Base-by-base conservation (phyloP, 2,113 vertebrate genomes). In the Anhinga rufa region DNA sequence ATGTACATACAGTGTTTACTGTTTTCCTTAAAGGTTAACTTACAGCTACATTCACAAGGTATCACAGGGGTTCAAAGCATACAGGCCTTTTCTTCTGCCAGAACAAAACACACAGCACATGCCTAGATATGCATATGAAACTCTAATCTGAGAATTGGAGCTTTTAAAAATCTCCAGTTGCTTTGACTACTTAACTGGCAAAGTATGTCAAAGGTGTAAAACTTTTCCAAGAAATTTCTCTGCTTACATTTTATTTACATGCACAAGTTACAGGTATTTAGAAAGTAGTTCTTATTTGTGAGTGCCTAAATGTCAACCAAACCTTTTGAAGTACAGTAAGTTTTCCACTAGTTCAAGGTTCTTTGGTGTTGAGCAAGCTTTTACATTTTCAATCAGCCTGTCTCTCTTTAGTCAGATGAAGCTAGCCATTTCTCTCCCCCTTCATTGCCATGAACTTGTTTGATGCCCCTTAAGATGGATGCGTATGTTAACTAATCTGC, bases 131-230 rank as follows among this genome's bases (percentile, higher is more conserved):
- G 1, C 18, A 21, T 19, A 60, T 4, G n/a, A 22, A 40, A 76
- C 24, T 40, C 25, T 21, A 61, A 48, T 17, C 31, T 14, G n/a
- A 54, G 32, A 71, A 80, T 21, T 2, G 17, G 8, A 58, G 31
- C 42, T 83, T 81, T 77, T 32, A 58, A 76, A 76, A 75, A 85
- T 66, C 42, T 88, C 51, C 26, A 32, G 13, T 24, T 84, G 38
- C n/a, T 88, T 38, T 52, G 14, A 61, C 3, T 40, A 21, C 12
- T 60, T 44, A 91, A n/a, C 12, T 9, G 4, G 38, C n/a, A 68
- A 58, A 54, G 14, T 0, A 1, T 1, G 2, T 58, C 28, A 24
- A 72, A 83, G 3, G 7, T 6, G 5, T n/a, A 65, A 61, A 69
- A 55, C 12, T 52, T 44, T 42, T 21, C 15, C 29, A n/a, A 14